Base-by-base conservation (phyloP, 2,888 invertebrate species). In the Meliscaeva auricollis region DNA sequence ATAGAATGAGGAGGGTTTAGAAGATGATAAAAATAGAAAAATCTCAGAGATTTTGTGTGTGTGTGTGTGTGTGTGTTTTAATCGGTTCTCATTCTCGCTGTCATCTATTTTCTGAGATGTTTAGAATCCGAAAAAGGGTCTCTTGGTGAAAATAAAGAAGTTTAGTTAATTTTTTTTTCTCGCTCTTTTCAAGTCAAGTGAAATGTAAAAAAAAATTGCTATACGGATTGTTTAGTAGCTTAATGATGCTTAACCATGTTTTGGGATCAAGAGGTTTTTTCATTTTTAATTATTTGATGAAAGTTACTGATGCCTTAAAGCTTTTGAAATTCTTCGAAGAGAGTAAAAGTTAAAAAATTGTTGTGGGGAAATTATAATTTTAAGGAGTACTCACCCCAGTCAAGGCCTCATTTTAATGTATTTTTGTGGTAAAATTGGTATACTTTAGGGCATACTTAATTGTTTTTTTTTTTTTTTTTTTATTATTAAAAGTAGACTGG, bases 231-330 rank as follows among this genome's bases (percentile, higher is more conserved):
- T 6, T 30, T 44, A 22, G 30, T 62, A 46, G 26, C 62, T 64
- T 32, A 64, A 64, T 46, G 30, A 11, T 46, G 17, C 46, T 46
- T 46, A 46, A 46, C 15, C 17, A 20, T 38, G 41, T 62, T 62
- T 26, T 44, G 3, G 20, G 38, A 22, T 17, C 0, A 17, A 35
- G 35, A 6, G 3, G 17, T 17, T 20, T 58, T 20, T 2, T 17
- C 9, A 6, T 6, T 26, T 13, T 3, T 4, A 50, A 22, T 22
- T 17, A 6, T 22, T 1, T 4, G 11, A 0, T 0, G 6, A 1
- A 6, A 26, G 5, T 26, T 26, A 13, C 0, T 26, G 1, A 26
- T 6, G 46, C 15, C 26, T 54, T 8, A 54, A n/a, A 54, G 3
- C 3, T n/a, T 54, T 7, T n/a, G 6, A 13, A 9, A 1, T 3